Evolutionary conservation across 2,797 vertebrate genomes (phyloP).

Genomic region (Dromococcyx pavoninus): DNA sequence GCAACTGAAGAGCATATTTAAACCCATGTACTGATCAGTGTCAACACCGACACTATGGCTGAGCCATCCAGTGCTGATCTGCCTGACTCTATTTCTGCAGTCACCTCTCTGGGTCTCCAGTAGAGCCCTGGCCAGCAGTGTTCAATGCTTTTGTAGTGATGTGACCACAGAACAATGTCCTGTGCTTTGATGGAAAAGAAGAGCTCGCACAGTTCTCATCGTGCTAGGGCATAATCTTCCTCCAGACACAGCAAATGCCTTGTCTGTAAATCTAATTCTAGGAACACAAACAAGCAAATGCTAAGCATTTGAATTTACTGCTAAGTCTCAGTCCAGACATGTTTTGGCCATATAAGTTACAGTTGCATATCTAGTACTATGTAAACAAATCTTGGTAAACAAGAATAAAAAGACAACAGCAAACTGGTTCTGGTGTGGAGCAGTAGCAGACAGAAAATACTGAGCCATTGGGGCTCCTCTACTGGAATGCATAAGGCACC

Average conservation of each 20-base stretch:
- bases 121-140: not conserved
- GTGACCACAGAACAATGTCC: not conserved
- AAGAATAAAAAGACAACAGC: not conserved
- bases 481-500: not conserved
- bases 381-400: not conserved
- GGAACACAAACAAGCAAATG: not conserved
- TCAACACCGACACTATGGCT: not conserved
- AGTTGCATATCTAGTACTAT: not conserved
- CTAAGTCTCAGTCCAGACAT: not conserved
- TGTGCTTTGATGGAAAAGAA: not conserved
- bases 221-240: not conserved
- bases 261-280: not conserved
- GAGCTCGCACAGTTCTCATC: not conserved
- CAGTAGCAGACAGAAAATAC: not conserved
- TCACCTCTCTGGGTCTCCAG: not conserved
- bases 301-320: not conserved
- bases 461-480: not conserved
- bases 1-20: not conserved
- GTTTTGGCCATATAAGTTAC: not conserved
- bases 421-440: rapidly evolving
- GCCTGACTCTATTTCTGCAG: not conserved
- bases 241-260: not conserved
- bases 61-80: not conserved
- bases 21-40: not conserved
- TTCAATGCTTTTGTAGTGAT: not conserved